phyloP scores from a whole-genome alignment of 1,140 invertebrate genomes.

The Colletes latitarsis region DNA sequence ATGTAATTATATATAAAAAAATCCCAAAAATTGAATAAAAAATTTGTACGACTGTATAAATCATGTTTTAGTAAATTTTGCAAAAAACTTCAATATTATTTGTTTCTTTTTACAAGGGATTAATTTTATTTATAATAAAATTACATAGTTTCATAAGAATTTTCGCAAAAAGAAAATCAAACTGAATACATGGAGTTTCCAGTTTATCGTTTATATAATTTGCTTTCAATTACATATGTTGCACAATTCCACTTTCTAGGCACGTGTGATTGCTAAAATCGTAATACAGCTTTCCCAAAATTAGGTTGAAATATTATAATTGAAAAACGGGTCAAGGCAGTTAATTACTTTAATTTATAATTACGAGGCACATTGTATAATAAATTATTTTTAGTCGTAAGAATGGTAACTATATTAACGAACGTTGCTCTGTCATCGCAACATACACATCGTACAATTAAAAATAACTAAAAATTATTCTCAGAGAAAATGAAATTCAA shows the following conservation, averaged over 20 bases:
- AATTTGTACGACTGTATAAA: not conserved
- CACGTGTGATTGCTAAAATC: constrained; percentile 31
- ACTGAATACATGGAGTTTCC: not conserved
- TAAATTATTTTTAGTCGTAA: constrained; percentile 4
- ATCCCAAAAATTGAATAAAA: not conserved
- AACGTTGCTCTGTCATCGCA: not conserved
- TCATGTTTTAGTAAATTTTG: constrained; percentile 36
- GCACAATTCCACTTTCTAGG: constrained; percentile 43
- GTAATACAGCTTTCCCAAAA: constrained; percentile 1
- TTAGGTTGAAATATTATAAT: not conserved
- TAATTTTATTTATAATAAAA: constrained; percentile 30
- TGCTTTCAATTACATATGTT: constrained; percentile 34
- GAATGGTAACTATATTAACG: not conserved
- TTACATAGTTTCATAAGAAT: constrained; percentile 4
- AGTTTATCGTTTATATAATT: constrained; percentile 7
- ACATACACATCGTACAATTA: not conserved
- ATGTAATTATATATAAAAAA: not conserved
- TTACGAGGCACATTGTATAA: constrained; percentile 1
- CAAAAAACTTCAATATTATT: not conserved
- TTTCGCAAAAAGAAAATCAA: constrained; percentile 5
- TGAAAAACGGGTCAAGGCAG: not conserved
- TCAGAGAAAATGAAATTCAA: not conserved
- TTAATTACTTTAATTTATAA: constrained; percentile 10
- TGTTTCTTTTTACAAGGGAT: constrained; percentile 30
- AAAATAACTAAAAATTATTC: not conserved